Conservation (phyloP, 2,113 vertebrate genomes). For the Rhea pennata region DNA sequence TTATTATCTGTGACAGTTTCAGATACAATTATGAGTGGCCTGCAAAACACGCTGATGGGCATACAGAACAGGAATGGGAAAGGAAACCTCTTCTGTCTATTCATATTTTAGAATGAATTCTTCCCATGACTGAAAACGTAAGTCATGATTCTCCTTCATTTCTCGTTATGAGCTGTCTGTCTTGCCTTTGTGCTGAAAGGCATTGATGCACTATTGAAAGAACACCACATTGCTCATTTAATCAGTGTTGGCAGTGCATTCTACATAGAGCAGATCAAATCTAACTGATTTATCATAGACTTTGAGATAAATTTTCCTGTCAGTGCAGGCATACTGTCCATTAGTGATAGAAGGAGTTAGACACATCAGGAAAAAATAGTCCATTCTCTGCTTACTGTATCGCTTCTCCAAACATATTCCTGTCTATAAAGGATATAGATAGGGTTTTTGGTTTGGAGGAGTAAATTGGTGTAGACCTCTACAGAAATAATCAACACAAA, state of each 20-base stretch:
- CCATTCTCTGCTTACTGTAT: conserved; percentile 24
- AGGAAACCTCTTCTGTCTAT: not conserved
- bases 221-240: conserved; percentile 63
- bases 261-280: conserved; percentile 66
- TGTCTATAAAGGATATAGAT: conserved; percentile 53
- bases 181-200: conserved; percentile 46
- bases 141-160: conserved; percentile 15
- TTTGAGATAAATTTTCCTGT: conserved; percentile 68
- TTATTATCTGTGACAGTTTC: not conserved
- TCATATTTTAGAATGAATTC: conserved; percentile 2
- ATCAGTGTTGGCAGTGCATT: conserved; percentile 65
- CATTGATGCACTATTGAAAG: conserved; percentile 53
- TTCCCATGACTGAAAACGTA: conserved; percentile 11
- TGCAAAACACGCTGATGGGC: not conserved
- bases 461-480: conserved; percentile 38
- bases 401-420: not conserved
- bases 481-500: not conserved
- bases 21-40: not conserved
- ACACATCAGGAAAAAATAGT: conserved; percentile 63
- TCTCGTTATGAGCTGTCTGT: conserved; percentile 13
- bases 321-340: conserved; percentile 48
- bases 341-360: conserved; percentile 63
- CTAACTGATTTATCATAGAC: conserved; percentile 77
- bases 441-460: conserved; percentile 8
- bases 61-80: not conserved